phyloP scores from a whole-genome alignment of 2,888 invertebrate genomes.

The Hyposoter dolosus region DNA sequence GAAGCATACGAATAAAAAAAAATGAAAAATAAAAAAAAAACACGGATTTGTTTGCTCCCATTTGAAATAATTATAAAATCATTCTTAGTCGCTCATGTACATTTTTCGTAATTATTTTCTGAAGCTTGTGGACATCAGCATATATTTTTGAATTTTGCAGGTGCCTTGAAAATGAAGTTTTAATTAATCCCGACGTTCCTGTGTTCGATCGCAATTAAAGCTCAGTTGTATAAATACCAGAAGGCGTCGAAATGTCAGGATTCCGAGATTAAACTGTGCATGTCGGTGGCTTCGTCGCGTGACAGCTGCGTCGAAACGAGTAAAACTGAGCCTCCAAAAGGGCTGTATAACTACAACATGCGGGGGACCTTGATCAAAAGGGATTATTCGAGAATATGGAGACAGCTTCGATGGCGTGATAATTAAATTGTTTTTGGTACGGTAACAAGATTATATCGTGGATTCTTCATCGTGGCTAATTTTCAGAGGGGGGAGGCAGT shows the following conservation, averaged over 20 bases:
- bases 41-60: neutral
- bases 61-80: neutral
- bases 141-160: neutral
- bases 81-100: neutral
- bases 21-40: neutral
- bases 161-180: conserved; percentile 3
- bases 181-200: conserved; percentile 6
- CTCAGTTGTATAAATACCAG: conserved; percentile 25
- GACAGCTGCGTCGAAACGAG: conserved; percentile 39
- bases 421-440: conserved; percentile 21
- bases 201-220: conserved; percentile 1
- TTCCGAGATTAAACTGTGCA: conserved; percentile 29
- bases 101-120: neutral
- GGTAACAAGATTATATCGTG: conserved; percentile 12
- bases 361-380: conserved; percentile 32
- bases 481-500: neutral
- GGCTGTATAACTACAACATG: neutral
- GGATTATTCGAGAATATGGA: conserved; percentile 39
- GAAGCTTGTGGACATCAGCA: neutral
- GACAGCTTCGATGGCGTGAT: conserved; percentile 13
- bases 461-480: neutral
- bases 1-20: neutral
- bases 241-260: conserved; percentile 23
- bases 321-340: conserved; percentile 8
- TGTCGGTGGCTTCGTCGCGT: conserved; percentile 47